Conservation (phyloP, 2,888 invertebrate species). For the Chrysodeixis includens region DNA sequence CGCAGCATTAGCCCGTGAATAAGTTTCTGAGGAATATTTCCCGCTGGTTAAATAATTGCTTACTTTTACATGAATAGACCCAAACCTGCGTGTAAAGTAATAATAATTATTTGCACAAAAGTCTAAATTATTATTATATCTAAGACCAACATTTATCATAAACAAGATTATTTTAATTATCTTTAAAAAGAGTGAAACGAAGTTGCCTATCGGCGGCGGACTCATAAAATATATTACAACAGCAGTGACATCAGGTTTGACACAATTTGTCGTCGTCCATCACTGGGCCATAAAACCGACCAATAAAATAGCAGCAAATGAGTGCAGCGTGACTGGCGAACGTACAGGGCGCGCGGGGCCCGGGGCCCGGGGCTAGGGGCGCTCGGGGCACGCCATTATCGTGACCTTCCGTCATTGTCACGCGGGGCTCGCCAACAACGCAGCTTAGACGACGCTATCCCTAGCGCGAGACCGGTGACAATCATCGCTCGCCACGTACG, state of each 20-base stretch:
- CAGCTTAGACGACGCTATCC: conserved; percentile 19
- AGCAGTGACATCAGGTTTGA: neutral
- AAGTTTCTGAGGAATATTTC: neutral
- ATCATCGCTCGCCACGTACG: conserved; percentile 17
- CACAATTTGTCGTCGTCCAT: neutral
- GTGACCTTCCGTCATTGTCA: conserved; percentile 28
- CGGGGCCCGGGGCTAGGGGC: no score
- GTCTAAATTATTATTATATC: no score
- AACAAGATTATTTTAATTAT: no score
- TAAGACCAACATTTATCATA: no score
- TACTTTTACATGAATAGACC: conserved; percentile 6
- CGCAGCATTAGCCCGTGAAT: conserved; percentile 3
- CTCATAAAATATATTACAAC: neutral
- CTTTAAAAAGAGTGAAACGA: no score
- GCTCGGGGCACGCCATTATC: conserved; percentile 24
- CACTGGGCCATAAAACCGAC: neutral
- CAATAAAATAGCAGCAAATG: conserved; percentile 2
- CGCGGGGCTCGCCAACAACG: conserved; percentile 17
- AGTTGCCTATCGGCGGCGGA: neutral
- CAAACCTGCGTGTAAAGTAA: neutral
- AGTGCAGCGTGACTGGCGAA: neutral
- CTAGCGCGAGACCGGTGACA: neutral
- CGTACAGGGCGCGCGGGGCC: neutral
- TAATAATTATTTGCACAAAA: neutral
- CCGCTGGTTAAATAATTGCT: conserved; percentile 6